A percentile compares a stretch with the other conserved stretches of the same genome.
Evolutionary conservation across 2,797 vertebrate genomes (phyloP).

Genomic region (Peromyscus melanophrys): DNA sequence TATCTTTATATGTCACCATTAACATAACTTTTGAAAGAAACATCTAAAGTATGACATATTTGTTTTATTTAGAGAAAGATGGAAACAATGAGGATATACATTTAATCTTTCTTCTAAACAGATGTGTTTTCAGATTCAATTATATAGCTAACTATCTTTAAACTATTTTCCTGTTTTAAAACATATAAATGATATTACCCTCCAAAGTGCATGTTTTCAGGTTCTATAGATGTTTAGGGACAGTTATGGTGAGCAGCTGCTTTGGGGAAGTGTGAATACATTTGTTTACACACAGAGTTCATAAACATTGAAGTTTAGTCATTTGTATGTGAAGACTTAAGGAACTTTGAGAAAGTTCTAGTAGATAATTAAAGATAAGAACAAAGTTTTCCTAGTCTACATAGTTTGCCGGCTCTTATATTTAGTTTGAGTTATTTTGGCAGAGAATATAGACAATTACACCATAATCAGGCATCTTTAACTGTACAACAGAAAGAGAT

Average conservation of each 20-base stretch:
- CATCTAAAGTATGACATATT: neutral
- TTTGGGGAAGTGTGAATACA: neutral
- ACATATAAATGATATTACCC: neutral
- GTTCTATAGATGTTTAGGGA: neutral
- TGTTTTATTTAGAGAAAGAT: conserved; percentile 14
- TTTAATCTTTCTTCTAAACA: neutral
- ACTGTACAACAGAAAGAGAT: neutral
- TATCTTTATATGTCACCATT: neutral
- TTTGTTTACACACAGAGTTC: neutral
- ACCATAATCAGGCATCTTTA: neutral
- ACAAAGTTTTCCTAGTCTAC: neutral
- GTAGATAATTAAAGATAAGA: neutral
- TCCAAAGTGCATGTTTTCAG: neutral
- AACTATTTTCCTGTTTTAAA: neutral
- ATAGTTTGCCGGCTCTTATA: neutral
- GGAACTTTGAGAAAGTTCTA: neutral
- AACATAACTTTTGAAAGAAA: conserved; percentile 21
- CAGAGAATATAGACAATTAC: neutral
- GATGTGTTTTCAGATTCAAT: neutral
- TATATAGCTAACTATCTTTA: neutral
- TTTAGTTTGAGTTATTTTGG: neutral
- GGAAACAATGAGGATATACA: neutral
- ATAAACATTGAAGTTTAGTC: neutral
- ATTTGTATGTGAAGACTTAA: neutral
- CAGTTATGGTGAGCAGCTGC: neutral